Conservation (phyloP, 2,888 invertebrate species). For the Phymatocera aterrima region DNA sequence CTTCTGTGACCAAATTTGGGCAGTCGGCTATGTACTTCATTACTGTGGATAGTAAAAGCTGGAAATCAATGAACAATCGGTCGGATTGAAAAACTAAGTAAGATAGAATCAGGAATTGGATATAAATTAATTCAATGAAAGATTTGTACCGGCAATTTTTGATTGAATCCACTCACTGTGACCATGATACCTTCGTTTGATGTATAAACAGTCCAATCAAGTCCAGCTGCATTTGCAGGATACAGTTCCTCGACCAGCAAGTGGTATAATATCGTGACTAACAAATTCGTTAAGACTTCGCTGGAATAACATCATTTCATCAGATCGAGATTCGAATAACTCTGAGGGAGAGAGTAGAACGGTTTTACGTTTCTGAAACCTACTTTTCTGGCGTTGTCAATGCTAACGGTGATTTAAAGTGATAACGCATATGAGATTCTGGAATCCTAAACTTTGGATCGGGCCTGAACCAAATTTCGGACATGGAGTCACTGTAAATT, state of each 20-base stretch:
- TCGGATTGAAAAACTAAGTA: background rate
- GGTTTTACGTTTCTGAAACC: constrained; percentile 64
- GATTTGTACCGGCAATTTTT: constrained; percentile 82
- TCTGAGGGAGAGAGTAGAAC: constrained; percentile 57
- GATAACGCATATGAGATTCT: constrained; percentile 84
- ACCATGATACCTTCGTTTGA: constrained; percentile 83
- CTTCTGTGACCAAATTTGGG: constrained; percentile 76
- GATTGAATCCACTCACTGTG: constrained; percentile 82
- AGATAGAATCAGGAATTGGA: background rate
- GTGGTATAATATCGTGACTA: constrained; percentile 77
- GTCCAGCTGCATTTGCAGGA: constrained; percentile 83
- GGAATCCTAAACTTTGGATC: constrained; percentile 91
- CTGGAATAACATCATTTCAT: constrained; percentile 70
- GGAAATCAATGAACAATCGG: constrained; percentile 59
- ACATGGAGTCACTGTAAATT: constrained; percentile 76
- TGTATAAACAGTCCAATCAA: constrained; percentile 79
- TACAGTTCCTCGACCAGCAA: constrained; percentile 82
- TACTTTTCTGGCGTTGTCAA: constrained; percentile 82
- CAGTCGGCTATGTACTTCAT: constrained; percentile 81
- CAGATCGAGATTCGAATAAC: constrained; percentile 34
- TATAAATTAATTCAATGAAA: background rate
- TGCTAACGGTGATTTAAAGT: constrained; percentile 83
- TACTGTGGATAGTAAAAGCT: constrained; percentile 84
- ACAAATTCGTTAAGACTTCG: constrained; percentile 78
- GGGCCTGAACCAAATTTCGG: constrained; percentile 89